Conservation (phyloP, 1,140 invertebrate species). For the Lerema accius region DNA sequence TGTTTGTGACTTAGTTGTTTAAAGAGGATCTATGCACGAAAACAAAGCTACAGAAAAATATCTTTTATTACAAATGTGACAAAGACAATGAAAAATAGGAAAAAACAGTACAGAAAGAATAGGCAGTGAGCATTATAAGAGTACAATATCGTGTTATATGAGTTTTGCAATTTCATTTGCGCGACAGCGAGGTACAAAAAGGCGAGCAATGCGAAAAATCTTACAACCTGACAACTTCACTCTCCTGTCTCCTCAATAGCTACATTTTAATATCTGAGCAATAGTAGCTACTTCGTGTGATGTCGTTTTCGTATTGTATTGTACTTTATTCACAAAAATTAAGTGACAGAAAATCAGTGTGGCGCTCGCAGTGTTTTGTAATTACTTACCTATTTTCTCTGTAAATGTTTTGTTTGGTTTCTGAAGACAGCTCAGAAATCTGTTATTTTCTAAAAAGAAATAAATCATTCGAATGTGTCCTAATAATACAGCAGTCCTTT, state of each 20-base stretch:
- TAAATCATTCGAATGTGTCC: no score
- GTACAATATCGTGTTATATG: neutral
- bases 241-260: neutral
- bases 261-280: constrained; percentile 23
- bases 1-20: no score
- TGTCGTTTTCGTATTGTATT: neutral
- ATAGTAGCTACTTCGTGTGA: neutral
- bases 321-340: neutral
- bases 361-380: no score
- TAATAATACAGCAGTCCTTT: no score
- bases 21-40: no score
- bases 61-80: no score
- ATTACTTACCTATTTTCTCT: no score
- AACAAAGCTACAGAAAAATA: no score
- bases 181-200: neutral
- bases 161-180: constrained; percentile 1
- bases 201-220: neutral
- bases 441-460: no score
- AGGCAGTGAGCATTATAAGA: neutral
- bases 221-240: constrained; percentile 9
- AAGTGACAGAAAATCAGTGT: neutral
- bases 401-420: no score
- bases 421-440: no score
- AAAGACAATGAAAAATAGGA: no score
- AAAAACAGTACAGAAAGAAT: neutral